Conservation (phyloP, 2,888 invertebrate species). For the Drosophila tanythrix region DNA sequence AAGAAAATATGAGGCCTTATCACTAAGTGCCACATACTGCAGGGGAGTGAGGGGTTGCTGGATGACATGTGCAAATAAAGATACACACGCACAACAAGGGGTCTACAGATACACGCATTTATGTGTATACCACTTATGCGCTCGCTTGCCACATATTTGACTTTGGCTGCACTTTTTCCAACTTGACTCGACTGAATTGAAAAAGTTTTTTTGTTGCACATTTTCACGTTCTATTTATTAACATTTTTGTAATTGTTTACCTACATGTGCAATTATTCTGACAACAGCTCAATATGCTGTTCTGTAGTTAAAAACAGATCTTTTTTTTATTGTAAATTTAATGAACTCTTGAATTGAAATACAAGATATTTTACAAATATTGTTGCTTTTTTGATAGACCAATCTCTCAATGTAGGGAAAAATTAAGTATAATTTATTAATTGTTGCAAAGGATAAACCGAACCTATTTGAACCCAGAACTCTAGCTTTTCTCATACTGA, state of each 20-base stretch:
- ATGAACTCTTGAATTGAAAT: neutral
- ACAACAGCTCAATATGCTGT: neutral
- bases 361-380: neutral
- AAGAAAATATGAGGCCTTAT: conserved; percentile 49
- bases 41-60: neutral
- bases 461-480: neutral
- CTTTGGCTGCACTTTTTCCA: conserved; percentile 49
- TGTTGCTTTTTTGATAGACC: too few relatives aligned
- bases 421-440: too few relatives aligned
- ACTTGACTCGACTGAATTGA: conserved; percentile 53
- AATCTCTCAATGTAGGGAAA: neutral
- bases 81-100: conserved; percentile 22
- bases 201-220: conserved; percentile 50
- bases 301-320: neutral
- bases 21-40: neutral
- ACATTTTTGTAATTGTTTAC: neutral
- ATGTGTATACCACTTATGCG: conserved; percentile 57
- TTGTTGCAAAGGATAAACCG: too few relatives aligned
- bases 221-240: neutral
- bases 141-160: conserved; percentile 63
- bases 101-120: conserved; percentile 38
- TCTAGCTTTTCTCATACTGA: neutral
- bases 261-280: neutral
- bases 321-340: neutral
- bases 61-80: conserved; percentile 56